A percentile compares a stretch with the other conserved stretches of the same genome.
phyloP scores from a whole-genome alignment of 2,113 vertebrate species.

The Beaufortia kweichowensis region DNA sequence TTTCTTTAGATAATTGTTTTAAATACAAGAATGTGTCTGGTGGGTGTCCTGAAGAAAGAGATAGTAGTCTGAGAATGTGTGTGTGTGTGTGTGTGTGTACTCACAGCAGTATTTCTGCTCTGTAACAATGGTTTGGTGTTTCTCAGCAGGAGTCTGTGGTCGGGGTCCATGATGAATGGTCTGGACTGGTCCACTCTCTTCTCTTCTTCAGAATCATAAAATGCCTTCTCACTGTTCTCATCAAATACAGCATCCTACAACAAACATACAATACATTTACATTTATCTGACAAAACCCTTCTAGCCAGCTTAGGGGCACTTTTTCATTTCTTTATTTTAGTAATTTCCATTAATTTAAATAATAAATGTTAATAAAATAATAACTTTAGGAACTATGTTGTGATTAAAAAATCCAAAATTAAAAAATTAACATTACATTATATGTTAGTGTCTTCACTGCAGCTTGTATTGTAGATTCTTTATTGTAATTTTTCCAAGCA shows the following conservation, averaged over 20 bases:
- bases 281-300: no score
- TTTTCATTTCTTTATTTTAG: no score
- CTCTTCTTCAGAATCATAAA: constrained; percentile 91
- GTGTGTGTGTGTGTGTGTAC: constrained; percentile 51
- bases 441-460: no score
- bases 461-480: no score
- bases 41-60: background rate
- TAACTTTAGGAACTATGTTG: no score
- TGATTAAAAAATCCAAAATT: no score
- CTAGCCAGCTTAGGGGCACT: no score
- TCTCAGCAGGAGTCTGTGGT: constrained; percentile 88
- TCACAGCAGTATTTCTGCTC: constrained; percentile 95
- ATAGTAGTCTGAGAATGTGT: constrained; percentile 8
- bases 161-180: constrained; percentile 90
- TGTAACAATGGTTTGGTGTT: constrained; percentile 96
- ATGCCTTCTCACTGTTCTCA: constrained; percentile 79
- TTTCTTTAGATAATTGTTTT: no score
- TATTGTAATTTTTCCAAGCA: no score
- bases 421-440: no score
- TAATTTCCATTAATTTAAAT: no score
- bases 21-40: background rate
- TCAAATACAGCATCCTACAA: constrained; percentile 78
- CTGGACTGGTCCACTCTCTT: constrained; percentile 69
- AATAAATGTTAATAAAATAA: no score
- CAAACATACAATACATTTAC: constrained; percentile 40